Conservation (phyloP, 2,888 invertebrate genomes). For the Venusia cambrica region DNA sequence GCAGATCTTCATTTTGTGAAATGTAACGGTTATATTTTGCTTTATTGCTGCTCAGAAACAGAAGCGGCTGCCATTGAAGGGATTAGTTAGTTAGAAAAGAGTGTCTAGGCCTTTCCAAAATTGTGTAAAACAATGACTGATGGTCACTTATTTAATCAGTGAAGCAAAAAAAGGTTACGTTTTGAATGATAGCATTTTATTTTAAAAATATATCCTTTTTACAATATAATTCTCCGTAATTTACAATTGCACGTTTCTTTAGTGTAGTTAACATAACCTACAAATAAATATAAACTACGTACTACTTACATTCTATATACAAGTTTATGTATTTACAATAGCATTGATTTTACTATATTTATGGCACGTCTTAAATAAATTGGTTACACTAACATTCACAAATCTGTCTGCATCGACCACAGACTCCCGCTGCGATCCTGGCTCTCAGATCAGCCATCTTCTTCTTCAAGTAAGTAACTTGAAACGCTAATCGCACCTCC, state of each 20-base stretch:
- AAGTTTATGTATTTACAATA: slow-evolving; percentile 6
- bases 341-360: not conserved
- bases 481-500: slow-evolving; percentile 95
- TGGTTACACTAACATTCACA: slow-evolving; percentile 35
- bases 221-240: slow-evolving; percentile 2
- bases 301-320: slow-evolving; percentile 1
- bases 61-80: slow-evolving; percentile 22
- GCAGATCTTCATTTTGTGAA: slow-evolving; percentile 12
- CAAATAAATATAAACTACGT: slow-evolving; percentile 20
- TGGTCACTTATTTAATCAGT: not conserved
- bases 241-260: slow-evolving; percentile 13
- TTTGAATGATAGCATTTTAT: slow-evolving; percentile 1
- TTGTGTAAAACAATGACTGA: not conserved
- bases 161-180: not conserved
- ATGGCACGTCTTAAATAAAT: slow-evolving; percentile 27
- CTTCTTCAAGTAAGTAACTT: slow-evolving; percentile 92
- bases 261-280: slow-evolving; percentile 5
- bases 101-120: too few species aligned
- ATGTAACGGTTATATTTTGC: slow-evolving; percentile 14
- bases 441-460: slow-evolving; percentile 90
- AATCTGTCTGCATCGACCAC: slow-evolving; percentile 40
- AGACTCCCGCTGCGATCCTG: slow-evolving; percentile 80
- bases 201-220: not conserved
- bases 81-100: slow-evolving; percentile 19
- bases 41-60: slow-evolving; percentile 19